phyloP scores from a whole-genome alignment of 23 tunicate species.

The Phallusia fumigata region DNA sequence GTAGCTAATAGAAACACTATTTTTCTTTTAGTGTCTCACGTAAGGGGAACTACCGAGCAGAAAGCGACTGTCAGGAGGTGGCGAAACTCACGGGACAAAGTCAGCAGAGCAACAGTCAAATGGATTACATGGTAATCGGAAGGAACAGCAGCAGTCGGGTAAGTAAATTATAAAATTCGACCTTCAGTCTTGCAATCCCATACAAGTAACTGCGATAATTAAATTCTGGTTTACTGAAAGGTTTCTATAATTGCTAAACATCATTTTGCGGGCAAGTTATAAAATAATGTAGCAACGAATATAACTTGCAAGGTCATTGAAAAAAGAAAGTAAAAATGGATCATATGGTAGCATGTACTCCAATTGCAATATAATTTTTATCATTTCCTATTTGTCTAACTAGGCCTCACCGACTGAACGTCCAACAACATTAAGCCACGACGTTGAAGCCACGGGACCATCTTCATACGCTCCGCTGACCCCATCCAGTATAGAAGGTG shows the following conservation, averaged over 20 bases:
- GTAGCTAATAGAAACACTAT: too few species aligned
- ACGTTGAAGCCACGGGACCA: background rate
- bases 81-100: background rate
- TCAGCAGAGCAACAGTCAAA: constrained; percentile 1
- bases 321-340: too few species aligned
- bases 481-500: constrained; percentile 12
- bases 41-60: background rate
- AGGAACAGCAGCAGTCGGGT: constrained; percentile 12
- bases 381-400: background rate
- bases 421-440: background rate
- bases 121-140: constrained; percentile 1
- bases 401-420: constrained; percentile 1
- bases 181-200: too few species aligned
- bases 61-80: background rate
- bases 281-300: too few species aligned
- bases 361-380: background rate
- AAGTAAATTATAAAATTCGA: too few species aligned
- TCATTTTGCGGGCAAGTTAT: too few species aligned
- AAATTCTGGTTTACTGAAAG: too few species aligned
- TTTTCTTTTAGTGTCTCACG: background rate
- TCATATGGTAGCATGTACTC: too few species aligned
- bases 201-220: too few species aligned
- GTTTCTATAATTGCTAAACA: too few species aligned
- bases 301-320: too few species aligned
- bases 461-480: constrained; percentile 7